Conservation (phyloP, 1,140 invertebrate species). For the Pachypsylla venusta region DNA sequence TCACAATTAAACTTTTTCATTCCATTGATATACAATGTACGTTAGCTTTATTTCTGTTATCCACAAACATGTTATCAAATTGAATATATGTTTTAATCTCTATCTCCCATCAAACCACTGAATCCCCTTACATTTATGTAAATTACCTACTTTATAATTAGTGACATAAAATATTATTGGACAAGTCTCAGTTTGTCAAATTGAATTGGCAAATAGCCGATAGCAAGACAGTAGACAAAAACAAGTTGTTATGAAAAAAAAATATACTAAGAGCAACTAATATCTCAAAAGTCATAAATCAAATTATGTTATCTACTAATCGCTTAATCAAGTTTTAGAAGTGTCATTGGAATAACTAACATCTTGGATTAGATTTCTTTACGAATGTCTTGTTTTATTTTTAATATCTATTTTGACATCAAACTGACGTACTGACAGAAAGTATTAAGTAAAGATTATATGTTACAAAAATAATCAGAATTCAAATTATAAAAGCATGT, state of each 20-base stretch:
- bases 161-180: slow-evolving; percentile 4
- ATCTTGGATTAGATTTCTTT: too few species aligned
- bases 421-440: background rate
- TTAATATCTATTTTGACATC: slow-evolving; percentile 8
- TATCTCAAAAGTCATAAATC: slow-evolving; percentile 3
- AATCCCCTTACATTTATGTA: too few species aligned
- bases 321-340: slow-evolving; percentile 9
- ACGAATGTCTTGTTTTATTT: slow-evolving; percentile 9
- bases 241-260: slow-evolving; percentile 3
- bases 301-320: slow-evolving; percentile 4
- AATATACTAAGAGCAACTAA: background rate
- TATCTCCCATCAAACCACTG: too few species aligned
- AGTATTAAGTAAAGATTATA: too few species aligned
- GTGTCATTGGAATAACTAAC: slow-evolving; percentile 6
- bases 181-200: slow-evolving; percentile 1
- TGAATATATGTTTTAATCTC: too few species aligned
- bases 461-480: too few species aligned
- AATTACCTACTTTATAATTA: slow-evolving; percentile 6
- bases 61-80: too few species aligned
- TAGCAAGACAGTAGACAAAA: background rate
- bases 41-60: too few species aligned
- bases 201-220: slow-evolving; percentile 6
- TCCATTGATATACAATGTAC: too few species aligned
- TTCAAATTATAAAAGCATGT: too few species aligned
- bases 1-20: too few species aligned